Evolutionary conservation across 2,888 invertebrate genomes (phyloP), one percentile per base, ranked within the genome.

Genomic region (Drosophila cognata): DNA sequence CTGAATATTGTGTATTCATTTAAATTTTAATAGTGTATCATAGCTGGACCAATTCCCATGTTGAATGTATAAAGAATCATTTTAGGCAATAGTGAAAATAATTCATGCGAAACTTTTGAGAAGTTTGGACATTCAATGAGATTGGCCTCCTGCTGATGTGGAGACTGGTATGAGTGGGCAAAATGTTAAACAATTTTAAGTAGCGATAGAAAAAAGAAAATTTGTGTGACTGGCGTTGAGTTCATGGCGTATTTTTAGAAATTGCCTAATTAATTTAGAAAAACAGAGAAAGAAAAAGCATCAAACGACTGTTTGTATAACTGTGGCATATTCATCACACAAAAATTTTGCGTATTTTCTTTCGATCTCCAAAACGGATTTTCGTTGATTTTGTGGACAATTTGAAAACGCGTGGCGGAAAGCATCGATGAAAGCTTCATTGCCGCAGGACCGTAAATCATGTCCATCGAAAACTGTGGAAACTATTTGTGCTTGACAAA

Each of bases 191-290:
- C 55, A 80, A 82, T 76, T 63, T 80, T 71, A 80, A 85, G 89
- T 81, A 71, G 83, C 69, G 46, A 68, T 71, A 50, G 59, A 70
- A 72, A 59, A 18, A 46, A 2, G 4, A 46, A 16, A 28, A n/a
- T 65, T 55, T 74, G 64, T 77, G 68, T 74, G 84, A 73, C 77
- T 89, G 65, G 74, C 77, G 77, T 87, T 92, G 91, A 91, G 89
- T 89, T 92, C 89, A 91, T 86, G 72, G 46, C 57, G 29, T 91
- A 92, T 91, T 91, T 91, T 81, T 90, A 89, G 91, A 89, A 80
- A 81, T 82, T 89, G 78, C 79, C 84, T 89, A 84, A 88, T 89
- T 88, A 91, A 89, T 84, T 86, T 79, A 79, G 79, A 72, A 81
- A 89, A 89, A 71, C 69, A 74, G 66, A 71, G 56, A 70, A 50